Percentiles rank a stretch among this genome's conserved stretches.
These are phyloP conservation scores for Numida meleagris DNA, from an alignment of 2,113 vertebrate genomes.

Conservation along the genomic window DNA sequence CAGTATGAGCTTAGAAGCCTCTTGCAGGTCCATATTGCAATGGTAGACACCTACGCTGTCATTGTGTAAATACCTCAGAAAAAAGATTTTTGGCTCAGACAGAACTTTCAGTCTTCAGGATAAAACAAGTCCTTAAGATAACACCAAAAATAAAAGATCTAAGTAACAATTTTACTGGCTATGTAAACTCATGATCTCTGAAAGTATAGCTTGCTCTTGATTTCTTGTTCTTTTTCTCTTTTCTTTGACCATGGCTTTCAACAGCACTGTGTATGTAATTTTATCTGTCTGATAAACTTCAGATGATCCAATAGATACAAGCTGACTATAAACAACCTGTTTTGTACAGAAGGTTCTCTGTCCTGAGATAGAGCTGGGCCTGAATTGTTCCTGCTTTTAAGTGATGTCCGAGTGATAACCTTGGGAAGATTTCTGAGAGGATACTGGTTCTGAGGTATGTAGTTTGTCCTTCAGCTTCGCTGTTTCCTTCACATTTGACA, in stretches of 20 bases:
- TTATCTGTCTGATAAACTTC: neutral
- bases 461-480: constrained; percentile 41
- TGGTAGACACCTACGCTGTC: neutral
- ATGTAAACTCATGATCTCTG: neutral
- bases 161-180: neutral
- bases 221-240: neutral
- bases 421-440: neutral
- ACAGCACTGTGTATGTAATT: neutral
- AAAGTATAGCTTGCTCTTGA: neutral
- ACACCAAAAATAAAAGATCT: constrained; percentile 12
- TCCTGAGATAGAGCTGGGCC: neutral
- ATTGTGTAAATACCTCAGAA: constrained; percentile 22
- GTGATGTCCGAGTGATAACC: neutral
- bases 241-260: neutral
- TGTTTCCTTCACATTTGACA: constrained; percentile 1
- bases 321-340: neutral
- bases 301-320: neutral
- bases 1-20: neutral
- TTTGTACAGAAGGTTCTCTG: neutral
- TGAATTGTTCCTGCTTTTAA: neutral
- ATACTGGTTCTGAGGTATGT: neutral
- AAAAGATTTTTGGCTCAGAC: neutral
- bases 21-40: neutral
- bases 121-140: constrained; percentile 21
- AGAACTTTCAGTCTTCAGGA: neutral